Evolutionary conservation across 2,113 vertebrate genomes (phyloP).

Genomic region (Pelobates fuscus): DNA sequence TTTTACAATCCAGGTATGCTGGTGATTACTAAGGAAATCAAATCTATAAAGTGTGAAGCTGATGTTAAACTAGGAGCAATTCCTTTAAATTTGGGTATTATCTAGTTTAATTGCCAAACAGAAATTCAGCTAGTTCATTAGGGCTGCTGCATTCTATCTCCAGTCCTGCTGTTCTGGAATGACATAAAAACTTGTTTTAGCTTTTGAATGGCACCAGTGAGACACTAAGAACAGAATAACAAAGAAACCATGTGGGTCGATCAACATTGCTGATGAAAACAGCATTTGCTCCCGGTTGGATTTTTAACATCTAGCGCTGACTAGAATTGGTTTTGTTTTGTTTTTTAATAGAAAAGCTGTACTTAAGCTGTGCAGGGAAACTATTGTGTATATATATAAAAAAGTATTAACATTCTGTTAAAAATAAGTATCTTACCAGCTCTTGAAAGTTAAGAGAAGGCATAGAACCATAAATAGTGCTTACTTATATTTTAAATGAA

Average conservation of each 20-base stretch:
- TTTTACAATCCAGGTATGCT: not conserved
- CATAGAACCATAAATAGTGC: too few relatives aligned
- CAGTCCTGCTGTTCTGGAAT: constrained; percentile 20
- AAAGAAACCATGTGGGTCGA: constrained; percentile 29
- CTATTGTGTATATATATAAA: too few relatives aligned
- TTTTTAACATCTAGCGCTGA: not conserved
- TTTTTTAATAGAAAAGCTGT: too few relatives aligned
- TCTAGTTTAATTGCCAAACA: constrained; percentile 25
- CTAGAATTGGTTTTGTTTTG: not conserved
- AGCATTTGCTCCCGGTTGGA: constrained; percentile 4
- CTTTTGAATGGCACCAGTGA: not conserved
- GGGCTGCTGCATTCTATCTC: not conserved
- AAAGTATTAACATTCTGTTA: too few relatives aligned
- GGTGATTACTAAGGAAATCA: constrained; percentile 22
- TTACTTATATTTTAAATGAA: too few relatives aligned
- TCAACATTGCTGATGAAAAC: constrained; percentile 2
- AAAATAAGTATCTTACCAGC: too few relatives aligned
- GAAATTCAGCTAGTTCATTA: constrained; percentile 1
- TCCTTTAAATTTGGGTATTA: constrained; percentile 29
- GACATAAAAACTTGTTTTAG: not conserved
- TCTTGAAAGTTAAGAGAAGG: too few relatives aligned
- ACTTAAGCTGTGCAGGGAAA: too few relatives aligned
- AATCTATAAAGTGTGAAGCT: constrained; percentile 23
- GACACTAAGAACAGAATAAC: constrained; percentile 3
- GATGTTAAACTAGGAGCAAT: constrained; percentile 27